Evolutionary conservation across 1,140 invertebrate genomes (phyloP).

Genomic region (Acromyrmex charruanus): DNA sequence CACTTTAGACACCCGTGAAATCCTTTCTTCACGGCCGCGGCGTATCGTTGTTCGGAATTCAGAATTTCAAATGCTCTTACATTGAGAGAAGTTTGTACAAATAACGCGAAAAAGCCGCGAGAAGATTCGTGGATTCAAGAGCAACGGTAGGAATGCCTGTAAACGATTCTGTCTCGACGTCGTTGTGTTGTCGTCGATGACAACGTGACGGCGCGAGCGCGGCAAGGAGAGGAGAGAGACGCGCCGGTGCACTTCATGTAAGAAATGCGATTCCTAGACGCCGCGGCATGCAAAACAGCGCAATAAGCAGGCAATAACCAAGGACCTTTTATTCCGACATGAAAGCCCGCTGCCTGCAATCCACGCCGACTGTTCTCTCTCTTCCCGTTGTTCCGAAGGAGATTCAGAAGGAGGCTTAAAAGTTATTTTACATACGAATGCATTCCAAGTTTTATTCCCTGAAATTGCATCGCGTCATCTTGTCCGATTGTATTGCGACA

Average conservation of each 20-base stretch:
- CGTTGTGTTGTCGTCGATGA: background rate
- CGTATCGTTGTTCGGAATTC: background rate
- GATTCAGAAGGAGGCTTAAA: conserved; percentile 18
- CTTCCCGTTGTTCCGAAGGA: background rate
- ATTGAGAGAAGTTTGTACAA: conserved; percentile 19
- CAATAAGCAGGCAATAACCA: conserved; percentile 71
- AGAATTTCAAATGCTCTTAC: conserved; percentile 33
- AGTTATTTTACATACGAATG: conserved; percentile 50
- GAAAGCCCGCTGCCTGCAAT: conserved; percentile 33
- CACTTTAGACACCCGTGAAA: background rate
- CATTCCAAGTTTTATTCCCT: conserved; percentile 33
- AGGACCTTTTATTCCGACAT: conserved; percentile 59
- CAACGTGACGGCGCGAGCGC: background rate
- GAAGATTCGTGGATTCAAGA: conserved; percentile 16
- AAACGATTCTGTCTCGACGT: conserved; percentile 48
- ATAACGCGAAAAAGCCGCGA: conserved; percentile 1
- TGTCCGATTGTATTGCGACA: conserved; percentile 36
- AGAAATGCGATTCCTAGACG: conserved; percentile 64
- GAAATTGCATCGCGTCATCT: conserved; percentile 41
- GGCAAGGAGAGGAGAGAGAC: background rate
- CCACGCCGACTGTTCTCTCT: conserved; percentile 23
- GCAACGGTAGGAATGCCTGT: conserved; percentile 29
- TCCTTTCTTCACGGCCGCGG: background rate
- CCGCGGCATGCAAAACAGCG: conserved; percentile 67
- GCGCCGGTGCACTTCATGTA: conserved; percentile 50